These are phyloP conservation scores for Saccopteryx leptura DNA, from an alignment of 2,113 vertebrate genomes.

Conservation along the genomic window DNA sequence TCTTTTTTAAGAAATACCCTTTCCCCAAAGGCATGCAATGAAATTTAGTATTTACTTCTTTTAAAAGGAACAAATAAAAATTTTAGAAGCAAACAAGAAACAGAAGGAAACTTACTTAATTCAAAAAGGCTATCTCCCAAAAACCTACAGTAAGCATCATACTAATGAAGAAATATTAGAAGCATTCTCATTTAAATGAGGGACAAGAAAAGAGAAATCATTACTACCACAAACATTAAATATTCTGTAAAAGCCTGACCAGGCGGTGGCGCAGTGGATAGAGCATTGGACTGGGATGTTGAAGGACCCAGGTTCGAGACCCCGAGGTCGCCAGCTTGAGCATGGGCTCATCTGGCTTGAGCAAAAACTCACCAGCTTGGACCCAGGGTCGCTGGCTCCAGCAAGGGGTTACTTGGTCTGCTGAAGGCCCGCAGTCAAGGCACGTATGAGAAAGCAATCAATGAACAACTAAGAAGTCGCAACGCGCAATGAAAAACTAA, in stretches of 20 bases:
- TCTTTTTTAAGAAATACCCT: neutral
- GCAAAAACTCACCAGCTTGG: too few species aligned
- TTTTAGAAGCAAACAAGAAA: neutral
- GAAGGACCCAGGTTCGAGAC: too few species aligned
- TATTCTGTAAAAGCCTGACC: neutral
- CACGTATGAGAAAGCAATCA: too few species aligned
- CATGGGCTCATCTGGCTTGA: too few species aligned
- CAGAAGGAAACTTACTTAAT: conserved; percentile 20
- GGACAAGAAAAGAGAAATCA: neutral
- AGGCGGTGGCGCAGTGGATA: too few species aligned
- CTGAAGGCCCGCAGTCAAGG: too few species aligned
- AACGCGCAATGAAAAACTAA: too few species aligned
- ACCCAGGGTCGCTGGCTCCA: too few species aligned
- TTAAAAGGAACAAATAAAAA: neutral
- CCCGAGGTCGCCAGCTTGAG: too few species aligned
- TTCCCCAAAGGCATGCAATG: neutral
- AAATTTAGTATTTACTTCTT: neutral
- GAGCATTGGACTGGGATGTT: too few species aligned
- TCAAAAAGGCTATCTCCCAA: neutral
- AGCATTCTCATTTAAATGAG: neutral
- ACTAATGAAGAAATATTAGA: neutral
- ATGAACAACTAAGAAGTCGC: too few species aligned
- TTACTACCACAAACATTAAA: neutral
- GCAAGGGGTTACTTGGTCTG: too few species aligned
- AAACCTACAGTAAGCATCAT: neutral